Conservation (phyloP, 92 coral and sea anemone species). For the Palythoa grandiflora region DNA sequence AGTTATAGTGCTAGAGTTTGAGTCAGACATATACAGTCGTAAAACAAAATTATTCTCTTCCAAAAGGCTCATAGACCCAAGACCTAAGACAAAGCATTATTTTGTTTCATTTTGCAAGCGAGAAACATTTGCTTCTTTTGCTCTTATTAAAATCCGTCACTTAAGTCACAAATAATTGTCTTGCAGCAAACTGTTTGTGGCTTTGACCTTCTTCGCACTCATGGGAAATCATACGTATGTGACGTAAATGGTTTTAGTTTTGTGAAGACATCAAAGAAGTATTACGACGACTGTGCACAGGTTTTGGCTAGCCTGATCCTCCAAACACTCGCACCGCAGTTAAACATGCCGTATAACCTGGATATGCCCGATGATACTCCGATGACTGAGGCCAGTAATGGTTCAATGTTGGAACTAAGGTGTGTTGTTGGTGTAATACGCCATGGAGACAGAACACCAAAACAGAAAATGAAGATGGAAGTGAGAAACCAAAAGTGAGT, state of each 20-base stretch:
- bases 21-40: no score
- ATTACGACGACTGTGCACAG: constrained; percentile 95
- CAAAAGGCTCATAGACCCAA: no score
- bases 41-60: no score
- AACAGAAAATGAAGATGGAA: constrained; percentile 99
- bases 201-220: constrained; percentile 91
- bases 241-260: constrained; percentile 99
- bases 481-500: constrained; percentile 90
- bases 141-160: no score
- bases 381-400: constrained; percentile 75
- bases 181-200: constrained; percentile 99
- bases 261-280: constrained; percentile 98
- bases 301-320: constrained; percentile 88
- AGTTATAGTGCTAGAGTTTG: no score
- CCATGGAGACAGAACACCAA: constrained; percentile 98
- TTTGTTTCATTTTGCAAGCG: not conserved
- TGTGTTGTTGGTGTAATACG: constrained; percentile 95
- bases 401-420: constrained; percentile 90
- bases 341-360: constrained; percentile 78
- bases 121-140: not conserved
- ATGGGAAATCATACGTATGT: constrained; percentile 96
- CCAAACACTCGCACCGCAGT: constrained; percentile 93
- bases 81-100: no score
- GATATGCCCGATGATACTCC: constrained; percentile 73
- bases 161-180: not conserved